phyloP scores from a whole-genome alignment of 2,797 vertebrate species.

The Acrossocheilus wenchowensis region DNA sequence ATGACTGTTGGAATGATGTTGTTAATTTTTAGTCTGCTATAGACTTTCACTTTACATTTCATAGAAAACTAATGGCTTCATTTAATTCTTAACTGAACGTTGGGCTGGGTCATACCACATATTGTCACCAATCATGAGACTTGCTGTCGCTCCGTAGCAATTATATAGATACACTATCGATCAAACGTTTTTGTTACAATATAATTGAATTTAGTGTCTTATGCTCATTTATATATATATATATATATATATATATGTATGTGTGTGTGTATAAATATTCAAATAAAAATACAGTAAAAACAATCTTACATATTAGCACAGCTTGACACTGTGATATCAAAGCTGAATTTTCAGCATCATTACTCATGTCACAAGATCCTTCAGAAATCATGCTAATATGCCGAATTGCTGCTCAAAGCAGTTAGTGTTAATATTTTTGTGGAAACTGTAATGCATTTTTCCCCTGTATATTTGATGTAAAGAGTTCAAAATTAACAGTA shows the following conservation, averaged over 20 bases:
- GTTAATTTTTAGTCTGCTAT: background rate
- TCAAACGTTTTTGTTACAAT: background rate
- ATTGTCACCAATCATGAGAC: background rate
- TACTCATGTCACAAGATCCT: too few relatives aligned
- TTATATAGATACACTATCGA: background rate
- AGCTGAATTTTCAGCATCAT: too few relatives aligned
- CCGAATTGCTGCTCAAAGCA: too few relatives aligned
- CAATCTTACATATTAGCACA: background rate
- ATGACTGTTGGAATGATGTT: background rate
- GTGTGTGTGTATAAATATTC: too few relatives aligned
- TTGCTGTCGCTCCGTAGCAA: background rate
- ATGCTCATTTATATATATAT: too few relatives aligned
- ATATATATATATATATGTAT: too few relatives aligned
- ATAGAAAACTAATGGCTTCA: background rate
- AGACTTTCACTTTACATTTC: background rate
- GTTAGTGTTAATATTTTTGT: too few relatives aligned
- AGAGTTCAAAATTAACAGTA: background rate
- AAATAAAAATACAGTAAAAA: background rate
- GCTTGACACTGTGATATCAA: too few relatives aligned
- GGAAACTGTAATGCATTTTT: too few relatives aligned
- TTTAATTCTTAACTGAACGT: background rate
- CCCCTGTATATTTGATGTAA: too few relatives aligned
- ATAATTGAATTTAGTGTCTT: background rate
- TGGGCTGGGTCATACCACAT: background rate
- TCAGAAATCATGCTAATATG: too few relatives aligned